phyloP scores from a whole-genome alignment of 1,140 invertebrate genomes.

The Littorina saxatilis region DNA sequence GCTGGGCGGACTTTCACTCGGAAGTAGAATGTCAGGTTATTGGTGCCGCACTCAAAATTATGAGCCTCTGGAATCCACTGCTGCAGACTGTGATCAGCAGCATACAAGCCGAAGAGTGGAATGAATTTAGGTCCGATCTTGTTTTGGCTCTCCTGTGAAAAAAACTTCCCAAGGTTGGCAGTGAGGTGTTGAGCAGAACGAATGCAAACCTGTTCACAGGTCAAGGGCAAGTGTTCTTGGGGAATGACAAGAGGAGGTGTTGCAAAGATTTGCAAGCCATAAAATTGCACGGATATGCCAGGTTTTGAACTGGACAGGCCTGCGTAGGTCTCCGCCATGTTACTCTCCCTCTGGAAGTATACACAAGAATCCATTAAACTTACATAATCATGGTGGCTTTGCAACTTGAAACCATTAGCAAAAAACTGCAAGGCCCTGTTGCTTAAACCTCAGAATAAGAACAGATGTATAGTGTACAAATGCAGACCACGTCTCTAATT shows the following conservation, averaged over 20 bases:
- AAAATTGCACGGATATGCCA: not conserved
- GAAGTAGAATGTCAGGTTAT: not conserved
- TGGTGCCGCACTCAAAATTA: not conserved
- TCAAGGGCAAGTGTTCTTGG: not conserved
- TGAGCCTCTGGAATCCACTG: not conserved
- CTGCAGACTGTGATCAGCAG: not conserved
- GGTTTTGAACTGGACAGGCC: not conserved
- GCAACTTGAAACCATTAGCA: no score
- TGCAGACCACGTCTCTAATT: no score
- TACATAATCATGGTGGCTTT: no score
- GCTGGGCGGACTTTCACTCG: not conserved
- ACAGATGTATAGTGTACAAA: no score
- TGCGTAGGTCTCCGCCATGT: no score
- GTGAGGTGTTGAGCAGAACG: not conserved
- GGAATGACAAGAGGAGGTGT: not conserved
- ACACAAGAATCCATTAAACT: no score
- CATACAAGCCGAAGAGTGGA: slow-evolving; percentile 12
- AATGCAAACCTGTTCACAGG: not conserved
- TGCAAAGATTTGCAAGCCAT: not conserved
- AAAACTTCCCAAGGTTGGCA: not conserved
- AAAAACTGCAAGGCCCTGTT: no score
- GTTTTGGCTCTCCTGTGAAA: not conserved
- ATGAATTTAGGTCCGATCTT: not conserved
- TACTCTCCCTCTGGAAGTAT: no score
- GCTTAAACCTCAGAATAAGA: no score